Percentiles rank a stretch among this genome's conserved stretches.
phyloP scores from a whole-genome alignment of 2,888 invertebrate species.

The Lithophane socia region DNA sequence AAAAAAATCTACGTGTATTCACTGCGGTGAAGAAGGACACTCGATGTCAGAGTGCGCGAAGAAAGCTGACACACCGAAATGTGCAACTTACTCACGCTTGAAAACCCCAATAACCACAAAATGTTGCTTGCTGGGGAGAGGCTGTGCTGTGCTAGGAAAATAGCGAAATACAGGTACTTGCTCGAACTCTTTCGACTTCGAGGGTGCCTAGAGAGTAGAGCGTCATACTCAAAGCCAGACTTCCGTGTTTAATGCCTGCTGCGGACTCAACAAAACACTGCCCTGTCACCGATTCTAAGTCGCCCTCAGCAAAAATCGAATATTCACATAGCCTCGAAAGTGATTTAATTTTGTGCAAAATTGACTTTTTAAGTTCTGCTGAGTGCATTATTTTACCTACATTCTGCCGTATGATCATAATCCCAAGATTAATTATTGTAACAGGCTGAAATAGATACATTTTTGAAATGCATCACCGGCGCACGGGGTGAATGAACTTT shows the following conservation, averaged over 20 bases:
- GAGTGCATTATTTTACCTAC: neutral
- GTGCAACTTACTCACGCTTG: neutral
- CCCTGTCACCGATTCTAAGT: neutral
- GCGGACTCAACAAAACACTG: neutral
- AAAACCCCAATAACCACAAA: neutral
- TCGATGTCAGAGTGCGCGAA: neutral
- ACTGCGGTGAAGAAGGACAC: neutral
- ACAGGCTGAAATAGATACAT: constrained; percentile 58
- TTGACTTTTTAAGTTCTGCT: neutral
- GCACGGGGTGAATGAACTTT: constrained; percentile 71
- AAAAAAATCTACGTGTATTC: neutral
- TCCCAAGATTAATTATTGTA: constrained; percentile 22
- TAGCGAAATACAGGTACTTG: too few relatives aligned
- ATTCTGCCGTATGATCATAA: constrained; percentile 13
- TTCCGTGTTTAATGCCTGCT: neutral
- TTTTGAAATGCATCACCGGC: constrained; percentile 65
- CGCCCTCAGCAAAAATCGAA: neutral
- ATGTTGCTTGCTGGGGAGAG: neutral
- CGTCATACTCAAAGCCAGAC: neutral
- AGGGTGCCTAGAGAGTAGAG: neutral
- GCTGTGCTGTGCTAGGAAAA: neutral
- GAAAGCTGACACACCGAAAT: neutral
- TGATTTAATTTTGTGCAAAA: neutral
- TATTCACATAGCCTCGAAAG: neutral
- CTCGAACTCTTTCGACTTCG: neutral